phyloP scores from a whole-genome alignment of 2,113 vertebrate species.

The Pedetes capensis region DNA sequence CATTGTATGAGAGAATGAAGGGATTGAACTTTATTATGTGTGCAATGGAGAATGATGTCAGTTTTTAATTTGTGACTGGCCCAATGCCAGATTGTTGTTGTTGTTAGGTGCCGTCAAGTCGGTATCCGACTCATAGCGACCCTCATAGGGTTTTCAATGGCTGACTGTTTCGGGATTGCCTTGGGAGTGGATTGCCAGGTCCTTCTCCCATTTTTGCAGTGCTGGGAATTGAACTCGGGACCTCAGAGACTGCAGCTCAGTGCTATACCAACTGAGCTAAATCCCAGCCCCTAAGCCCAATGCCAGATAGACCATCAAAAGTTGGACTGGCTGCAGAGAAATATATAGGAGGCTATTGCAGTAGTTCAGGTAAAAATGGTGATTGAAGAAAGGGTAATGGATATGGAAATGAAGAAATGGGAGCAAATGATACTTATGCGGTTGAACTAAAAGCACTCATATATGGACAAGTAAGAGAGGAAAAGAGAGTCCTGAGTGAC shows the following conservation, averaged over 20 bases:
- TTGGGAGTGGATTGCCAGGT: no score
- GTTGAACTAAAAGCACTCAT: neutral
- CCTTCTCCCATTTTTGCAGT: no score
- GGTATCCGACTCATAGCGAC: no score
- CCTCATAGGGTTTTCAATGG: no score
- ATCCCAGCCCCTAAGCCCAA: no score
- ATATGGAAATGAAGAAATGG: slow-evolving; percentile 1
- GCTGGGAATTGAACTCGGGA: no score
- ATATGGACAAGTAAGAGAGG: neutral
- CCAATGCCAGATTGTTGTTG: neutral
- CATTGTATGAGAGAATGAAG: neutral
- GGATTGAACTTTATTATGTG: neutral
- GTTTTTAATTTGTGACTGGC: neutral
- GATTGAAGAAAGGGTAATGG: neutral
- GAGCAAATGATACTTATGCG: neutral
- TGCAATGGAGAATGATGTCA: neutral
- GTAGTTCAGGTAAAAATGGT: neutral
- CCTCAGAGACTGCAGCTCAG: no score
- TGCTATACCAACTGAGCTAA: no score
- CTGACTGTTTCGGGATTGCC: no score
- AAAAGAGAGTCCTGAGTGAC: neutral
- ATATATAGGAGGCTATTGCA: neutral
- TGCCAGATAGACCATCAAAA: neutral
- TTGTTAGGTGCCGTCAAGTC: no score
- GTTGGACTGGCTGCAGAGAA: neutral